These are phyloP conservation scores for Lonchura striata DNA, from an alignment of 2,113 vertebrate genomes.

Conservation along the genomic window DNA sequence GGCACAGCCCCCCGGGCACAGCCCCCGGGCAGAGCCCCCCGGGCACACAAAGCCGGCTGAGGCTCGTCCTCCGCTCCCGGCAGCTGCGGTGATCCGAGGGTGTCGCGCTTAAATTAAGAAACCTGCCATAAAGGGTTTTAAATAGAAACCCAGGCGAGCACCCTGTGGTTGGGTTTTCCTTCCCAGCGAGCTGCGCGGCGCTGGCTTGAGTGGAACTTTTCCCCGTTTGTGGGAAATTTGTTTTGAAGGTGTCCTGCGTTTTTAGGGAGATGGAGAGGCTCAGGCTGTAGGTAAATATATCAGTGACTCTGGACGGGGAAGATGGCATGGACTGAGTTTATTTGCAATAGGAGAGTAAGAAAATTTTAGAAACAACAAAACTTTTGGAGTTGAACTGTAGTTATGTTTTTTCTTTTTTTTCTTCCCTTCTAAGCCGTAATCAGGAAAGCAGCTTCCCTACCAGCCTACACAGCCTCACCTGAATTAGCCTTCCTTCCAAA, in stretches of 20 bases:
- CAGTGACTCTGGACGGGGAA: neutral
- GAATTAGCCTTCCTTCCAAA: neutral
- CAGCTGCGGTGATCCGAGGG: neutral
- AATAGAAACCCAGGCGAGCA: neutral
- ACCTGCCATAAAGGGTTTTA: slow-evolving; percentile 21
- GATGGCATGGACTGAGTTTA: neutral
- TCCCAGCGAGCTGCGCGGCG: neutral
- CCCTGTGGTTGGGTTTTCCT: slow-evolving; percentile 27
- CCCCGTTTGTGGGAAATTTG: neutral
- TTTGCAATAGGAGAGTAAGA: neutral
- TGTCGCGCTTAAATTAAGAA: neutral
- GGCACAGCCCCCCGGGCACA: neutral
- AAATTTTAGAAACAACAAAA: neutral
- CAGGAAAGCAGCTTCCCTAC: neutral
- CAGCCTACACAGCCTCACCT: neutral
- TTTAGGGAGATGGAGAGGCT: neutral
- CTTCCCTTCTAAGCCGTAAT: neutral
- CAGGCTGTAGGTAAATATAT: neutral
- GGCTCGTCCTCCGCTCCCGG: neutral
- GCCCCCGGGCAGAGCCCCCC: neutral
- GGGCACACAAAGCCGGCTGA: neutral
- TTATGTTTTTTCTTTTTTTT: neutral
- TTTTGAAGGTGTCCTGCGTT: neutral
- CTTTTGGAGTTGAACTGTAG: neutral
- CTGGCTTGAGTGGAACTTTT: neutral